Evolutionary conservation across 2,797 vertebrate species (phyloP).

Genomic region (Leptoclinus maculatus): DNA sequence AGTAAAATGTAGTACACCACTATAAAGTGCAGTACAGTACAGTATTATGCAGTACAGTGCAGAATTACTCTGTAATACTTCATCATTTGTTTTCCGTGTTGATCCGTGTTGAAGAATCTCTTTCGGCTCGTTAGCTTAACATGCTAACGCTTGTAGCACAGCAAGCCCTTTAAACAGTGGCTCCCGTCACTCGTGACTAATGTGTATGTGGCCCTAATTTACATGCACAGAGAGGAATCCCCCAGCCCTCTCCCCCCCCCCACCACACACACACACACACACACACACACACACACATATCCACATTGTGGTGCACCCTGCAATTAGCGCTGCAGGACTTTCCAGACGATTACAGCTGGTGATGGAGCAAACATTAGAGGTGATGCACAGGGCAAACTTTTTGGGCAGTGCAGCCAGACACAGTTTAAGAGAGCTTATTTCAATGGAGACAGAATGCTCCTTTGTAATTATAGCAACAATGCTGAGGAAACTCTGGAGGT

Average conservation of each 20-base stretch:
- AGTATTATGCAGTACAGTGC: neutral
- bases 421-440: slow-evolving; percentile 1
- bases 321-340: slow-evolving; percentile 54
- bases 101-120: slow-evolving; percentile 26
- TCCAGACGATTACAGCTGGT: slow-evolving; percentile 49
- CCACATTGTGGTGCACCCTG: slow-evolving; percentile 15
- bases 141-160: slow-evolving; percentile 60
- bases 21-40: neutral
- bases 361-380: slow-evolving; percentile 48
- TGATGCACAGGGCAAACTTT: slow-evolving; percentile 23
- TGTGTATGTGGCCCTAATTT: slow-evolving; percentile 61
- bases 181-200: slow-evolving; percentile 65
- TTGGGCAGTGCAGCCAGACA: slow-evolving; percentile 11
- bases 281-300: neutral
- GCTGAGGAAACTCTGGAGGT: neutral
- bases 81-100: slow-evolving; percentile 17
- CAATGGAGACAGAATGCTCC: neutral
- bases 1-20: neutral
- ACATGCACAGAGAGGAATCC: slow-evolving; percentile 40
- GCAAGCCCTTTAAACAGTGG: slow-evolving; percentile 31
- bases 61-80: neutral
- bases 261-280: slow-evolving; percentile 16
- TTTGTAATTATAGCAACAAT: neutral
- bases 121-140: slow-evolving; percentile 54
- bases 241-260: neutral